These are phyloP conservation scores for Pyrrhopygopsis socrates DNA, from an alignment of 2,888 invertebrate species.

Conservation along the genomic window DNA sequence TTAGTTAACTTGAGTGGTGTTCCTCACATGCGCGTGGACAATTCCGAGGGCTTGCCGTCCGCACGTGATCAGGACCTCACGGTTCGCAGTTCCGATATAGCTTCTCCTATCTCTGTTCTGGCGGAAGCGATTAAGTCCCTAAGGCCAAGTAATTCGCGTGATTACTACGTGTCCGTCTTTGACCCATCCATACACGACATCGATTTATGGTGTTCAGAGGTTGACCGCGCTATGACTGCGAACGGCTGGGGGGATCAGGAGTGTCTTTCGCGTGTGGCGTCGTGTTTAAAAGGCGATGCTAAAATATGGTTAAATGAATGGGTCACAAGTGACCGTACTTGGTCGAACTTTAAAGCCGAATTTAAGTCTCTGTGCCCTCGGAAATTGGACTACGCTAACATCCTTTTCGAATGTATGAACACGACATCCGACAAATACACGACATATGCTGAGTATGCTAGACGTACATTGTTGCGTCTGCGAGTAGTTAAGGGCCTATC, in stretches of 20 bases:
- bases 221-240: not conserved
- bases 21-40: not conserved
- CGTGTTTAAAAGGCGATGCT: not conserved
- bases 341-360: too few relatives aligned
- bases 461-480: not conserved
- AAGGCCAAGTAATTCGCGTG: not conserved
- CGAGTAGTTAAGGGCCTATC: not conserved
- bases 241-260: not conserved
- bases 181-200: too few relatives aligned
- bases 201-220: too few relatives aligned
- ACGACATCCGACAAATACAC: not conserved
- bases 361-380: not conserved
- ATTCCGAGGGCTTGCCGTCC: not conserved
- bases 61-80: too few relatives aligned
- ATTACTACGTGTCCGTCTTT: too few relatives aligned
- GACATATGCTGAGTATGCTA: not conserved
- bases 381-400: not conserved
- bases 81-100: too few relatives aligned
- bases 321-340: too few relatives aligned
- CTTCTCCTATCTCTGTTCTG: too few relatives aligned
- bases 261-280: not conserved
- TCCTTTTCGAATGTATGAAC: not conserved
- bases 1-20: not conserved
- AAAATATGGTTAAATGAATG: too few relatives aligned
- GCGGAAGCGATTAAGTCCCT: not conserved